A percentile compares a stretch with the other conserved stretches of the same genome.
These are phyloP conservation scores for Cenopis cana DNA, from an alignment of 2,888 invertebrate genomes.

Conservation along the genomic window DNA sequence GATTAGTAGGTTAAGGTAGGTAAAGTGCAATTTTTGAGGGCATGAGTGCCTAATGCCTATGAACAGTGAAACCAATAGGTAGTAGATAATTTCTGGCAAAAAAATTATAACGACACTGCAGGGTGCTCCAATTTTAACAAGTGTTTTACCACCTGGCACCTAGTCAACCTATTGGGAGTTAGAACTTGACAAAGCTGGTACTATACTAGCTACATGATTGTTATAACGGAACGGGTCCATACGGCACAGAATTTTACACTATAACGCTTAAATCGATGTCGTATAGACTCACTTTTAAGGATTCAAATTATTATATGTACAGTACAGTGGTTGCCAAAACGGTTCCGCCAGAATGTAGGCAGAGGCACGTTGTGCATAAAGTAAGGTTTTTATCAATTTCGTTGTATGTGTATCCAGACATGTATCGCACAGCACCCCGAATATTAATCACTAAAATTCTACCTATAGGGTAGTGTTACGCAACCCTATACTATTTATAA, in stretches of 20 bases:
- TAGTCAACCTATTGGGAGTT: slow-evolving; percentile 9
- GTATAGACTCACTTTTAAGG: not conserved
- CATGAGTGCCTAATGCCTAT: not conserved
- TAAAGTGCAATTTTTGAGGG: too few species aligned
- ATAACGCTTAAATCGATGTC: not conserved
- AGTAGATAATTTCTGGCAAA: too few species aligned
- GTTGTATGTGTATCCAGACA: slow-evolving; percentile 32
- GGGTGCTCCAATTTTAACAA: not conserved
- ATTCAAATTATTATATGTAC: not conserved
- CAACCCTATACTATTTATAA: slow-evolving; percentile 37
- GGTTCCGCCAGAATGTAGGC: not conserved
- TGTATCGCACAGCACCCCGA: slow-evolving; percentile 27
- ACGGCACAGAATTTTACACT: not conserved
- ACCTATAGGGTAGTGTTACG: slow-evolving; percentile 27
- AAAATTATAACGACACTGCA: too few species aligned
- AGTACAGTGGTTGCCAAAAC: not conserved
- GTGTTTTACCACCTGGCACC: not conserved
- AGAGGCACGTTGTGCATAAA: not conserved
- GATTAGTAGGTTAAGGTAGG: too few species aligned
- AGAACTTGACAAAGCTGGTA: slow-evolving; percentile 7
- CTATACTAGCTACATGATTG: not conserved
- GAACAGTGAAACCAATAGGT: not conserved
- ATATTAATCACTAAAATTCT: slow-evolving; percentile 29
- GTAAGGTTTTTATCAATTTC: slow-evolving; percentile 20
- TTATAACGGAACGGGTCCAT: not conserved